Conservation (phyloP, 2,797 vertebrate genomes). For the Coendou prehensilis region DNA sequence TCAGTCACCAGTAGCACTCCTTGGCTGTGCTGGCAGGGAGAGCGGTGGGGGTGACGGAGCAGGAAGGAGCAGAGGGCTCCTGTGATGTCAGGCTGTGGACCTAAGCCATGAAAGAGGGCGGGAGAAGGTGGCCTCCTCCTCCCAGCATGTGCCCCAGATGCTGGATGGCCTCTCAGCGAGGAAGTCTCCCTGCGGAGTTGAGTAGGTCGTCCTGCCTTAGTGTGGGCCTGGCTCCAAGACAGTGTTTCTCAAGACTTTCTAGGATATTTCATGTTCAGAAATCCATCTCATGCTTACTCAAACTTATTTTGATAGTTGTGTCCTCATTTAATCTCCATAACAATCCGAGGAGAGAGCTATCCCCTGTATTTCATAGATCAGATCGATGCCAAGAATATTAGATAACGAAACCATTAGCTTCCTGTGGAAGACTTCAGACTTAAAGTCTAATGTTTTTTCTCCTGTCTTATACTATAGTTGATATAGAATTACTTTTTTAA, state of each 20-base stretch:
- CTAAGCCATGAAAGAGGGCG: background rate
- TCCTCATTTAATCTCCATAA: background rate
- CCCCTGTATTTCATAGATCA: background rate
- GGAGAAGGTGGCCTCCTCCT: background rate
- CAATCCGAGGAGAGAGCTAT: background rate
- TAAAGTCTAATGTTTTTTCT: background rate
- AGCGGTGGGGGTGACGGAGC: background rate
- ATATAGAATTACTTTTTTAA: background rate
- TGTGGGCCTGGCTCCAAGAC: background rate
- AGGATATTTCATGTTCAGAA: background rate
- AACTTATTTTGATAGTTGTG: background rate
- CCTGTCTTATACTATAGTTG: background rate
- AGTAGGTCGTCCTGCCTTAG: background rate
- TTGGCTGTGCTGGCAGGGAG: background rate
- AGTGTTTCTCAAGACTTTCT: constrained; percentile 48
- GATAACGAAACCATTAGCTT: background rate
- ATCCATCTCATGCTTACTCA: background rate
- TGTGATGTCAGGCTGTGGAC: background rate
- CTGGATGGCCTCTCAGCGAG: background rate
- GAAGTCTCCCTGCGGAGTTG: background rate
- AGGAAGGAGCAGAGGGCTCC: background rate
- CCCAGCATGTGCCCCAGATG: background rate
- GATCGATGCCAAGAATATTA: background rate
- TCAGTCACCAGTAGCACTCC: background rate
- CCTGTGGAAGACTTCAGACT: background rate